These are phyloP conservation scores for Hypomecis atomaria DNA, from an alignment of 2,888 invertebrate species.

Conservation along the genomic window DNA sequence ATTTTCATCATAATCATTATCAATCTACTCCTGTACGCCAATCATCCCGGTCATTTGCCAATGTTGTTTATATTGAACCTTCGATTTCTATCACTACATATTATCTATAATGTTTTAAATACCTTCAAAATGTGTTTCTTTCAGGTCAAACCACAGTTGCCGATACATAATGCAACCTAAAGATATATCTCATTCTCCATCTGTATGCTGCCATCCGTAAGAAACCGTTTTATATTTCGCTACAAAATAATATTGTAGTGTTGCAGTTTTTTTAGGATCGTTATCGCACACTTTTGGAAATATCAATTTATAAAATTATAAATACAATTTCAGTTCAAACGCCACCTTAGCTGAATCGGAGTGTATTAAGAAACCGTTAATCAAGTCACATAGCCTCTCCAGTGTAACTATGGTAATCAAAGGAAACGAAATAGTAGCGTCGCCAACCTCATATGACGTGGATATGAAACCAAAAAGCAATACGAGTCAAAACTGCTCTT, in stretches of 20 bases:
- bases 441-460: not conserved
- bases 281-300: too few species aligned
- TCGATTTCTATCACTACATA: not conserved
- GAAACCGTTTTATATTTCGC: slow-evolving; percentile 23
- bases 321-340: slow-evolving; percentile 30
- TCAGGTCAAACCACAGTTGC: slow-evolving; percentile 57
- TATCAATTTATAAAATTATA: not conserved
- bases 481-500: not conserved
- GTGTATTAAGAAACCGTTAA: slow-evolving; percentile 8
- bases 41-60: too few species aligned
- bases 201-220: slow-evolving; percentile 61
- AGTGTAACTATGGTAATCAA: slow-evolving; percentile 11
- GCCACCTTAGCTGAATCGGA: slow-evolving; percentile 24
- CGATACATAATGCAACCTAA: slow-evolving; percentile 66
- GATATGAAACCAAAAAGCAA: not conserved
- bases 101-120: not conserved
- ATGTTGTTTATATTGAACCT: too few species aligned
- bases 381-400: slow-evolving; percentile 34
- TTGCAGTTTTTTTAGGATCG: too few species aligned
- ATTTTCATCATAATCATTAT: too few species aligned
- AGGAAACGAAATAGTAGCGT: slow-evolving; percentile 5
- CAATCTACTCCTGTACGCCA: too few species aligned
- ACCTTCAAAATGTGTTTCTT: not conserved
- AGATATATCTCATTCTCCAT: slow-evolving; percentile 55
- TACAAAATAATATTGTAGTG: too few species aligned